Percentiles rank a stretch among this genome's conserved stretches.
Evolutionary conservation across 2,797 vertebrate genomes (phyloP).

Genomic region (Hyperoplus lanceolatus): DNA sequence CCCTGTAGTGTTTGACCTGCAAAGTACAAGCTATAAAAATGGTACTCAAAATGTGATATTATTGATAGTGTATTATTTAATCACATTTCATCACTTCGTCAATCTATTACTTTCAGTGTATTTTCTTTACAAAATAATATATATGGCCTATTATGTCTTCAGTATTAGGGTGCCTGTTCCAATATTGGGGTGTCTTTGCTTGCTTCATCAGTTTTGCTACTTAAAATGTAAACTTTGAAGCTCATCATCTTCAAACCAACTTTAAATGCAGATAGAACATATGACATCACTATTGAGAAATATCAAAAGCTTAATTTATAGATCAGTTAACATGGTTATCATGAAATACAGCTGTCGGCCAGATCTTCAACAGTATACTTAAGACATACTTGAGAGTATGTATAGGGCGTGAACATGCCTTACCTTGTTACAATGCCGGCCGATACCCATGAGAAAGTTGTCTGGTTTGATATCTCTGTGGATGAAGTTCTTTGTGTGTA

Average conservation of each 20-base stretch:
- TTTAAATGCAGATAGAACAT: neutral
- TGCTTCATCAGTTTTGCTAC: neutral
- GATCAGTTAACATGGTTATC: neutral
- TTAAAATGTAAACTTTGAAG: neutral
- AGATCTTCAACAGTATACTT: neutral
- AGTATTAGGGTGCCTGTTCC: neutral
- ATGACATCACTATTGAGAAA: neutral
- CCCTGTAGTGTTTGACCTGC: no score
- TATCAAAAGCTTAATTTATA: neutral
- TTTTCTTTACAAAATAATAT: no score
- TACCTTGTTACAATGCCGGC: slow-evolving; percentile 99
- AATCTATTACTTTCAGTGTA: no score
- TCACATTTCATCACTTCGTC: no score
- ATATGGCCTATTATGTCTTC: neutral
- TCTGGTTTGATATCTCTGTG: slow-evolving; percentile 99
- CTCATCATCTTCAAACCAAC: neutral
- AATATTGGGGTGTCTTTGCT: neutral
- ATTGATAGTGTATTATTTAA: no score
- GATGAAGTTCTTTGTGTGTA: slow-evolving; percentile 99
- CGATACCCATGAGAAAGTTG: slow-evolving; percentile 99
- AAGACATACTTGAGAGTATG: slow-evolving; percentile 10
- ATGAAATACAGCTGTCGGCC: neutral
- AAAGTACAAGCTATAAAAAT: no score
- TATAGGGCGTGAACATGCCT: slow-evolving; percentile 62
- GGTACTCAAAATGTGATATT: no score